Conservation (phyloP, 2,888 invertebrate species). For the Trichopria drosophilae region DNA sequence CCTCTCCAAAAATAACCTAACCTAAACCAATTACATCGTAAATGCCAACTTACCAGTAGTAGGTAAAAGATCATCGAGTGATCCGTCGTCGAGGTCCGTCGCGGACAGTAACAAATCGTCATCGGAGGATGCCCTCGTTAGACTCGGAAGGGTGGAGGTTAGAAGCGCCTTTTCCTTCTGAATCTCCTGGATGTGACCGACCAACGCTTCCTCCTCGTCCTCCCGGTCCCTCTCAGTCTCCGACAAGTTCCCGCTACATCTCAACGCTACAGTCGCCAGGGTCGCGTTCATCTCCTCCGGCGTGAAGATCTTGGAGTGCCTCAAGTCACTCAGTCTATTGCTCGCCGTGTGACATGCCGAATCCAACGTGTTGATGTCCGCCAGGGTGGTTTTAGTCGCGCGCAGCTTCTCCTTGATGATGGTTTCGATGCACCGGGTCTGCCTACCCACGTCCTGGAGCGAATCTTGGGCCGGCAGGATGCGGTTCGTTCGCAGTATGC, state of each 20-base stretch:
- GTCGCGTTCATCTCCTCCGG: slow-evolving; percentile 62
- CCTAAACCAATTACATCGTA: too few species aligned
- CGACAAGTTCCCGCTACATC: slow-evolving; percentile 40
- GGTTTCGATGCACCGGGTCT: slow-evolving; percentile 87
- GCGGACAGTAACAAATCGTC: slow-evolving; percentile 78
- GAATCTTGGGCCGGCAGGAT: slow-evolving; percentile 88
- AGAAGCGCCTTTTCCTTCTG: slow-evolving; percentile 80
- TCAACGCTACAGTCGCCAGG: slow-evolving; percentile 44
- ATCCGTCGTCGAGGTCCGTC: slow-evolving; percentile 78
- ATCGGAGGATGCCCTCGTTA: slow-evolving; percentile 83
- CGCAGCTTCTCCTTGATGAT: slow-evolving; percentile 84
- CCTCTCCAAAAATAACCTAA: too few species aligned
- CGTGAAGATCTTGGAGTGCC: slow-evolving; percentile 73
- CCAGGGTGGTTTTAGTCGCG: slow-evolving; percentile 81
- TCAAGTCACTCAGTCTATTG: slow-evolving; percentile 74
- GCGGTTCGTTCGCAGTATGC: slow-evolving; percentile 86
- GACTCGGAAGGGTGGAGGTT: slow-evolving; percentile 77
- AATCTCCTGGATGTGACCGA: slow-evolving; percentile 79
- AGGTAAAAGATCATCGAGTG: slow-evolving; percentile 61
- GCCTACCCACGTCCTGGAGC: slow-evolving; percentile 84
- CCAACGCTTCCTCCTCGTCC: slow-evolving; percentile 75
- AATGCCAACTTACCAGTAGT: slow-evolving; percentile 52
- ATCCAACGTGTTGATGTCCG: slow-evolving; percentile 88
- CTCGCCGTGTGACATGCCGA: slow-evolving; percentile 84
- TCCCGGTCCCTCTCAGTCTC: slow-evolving; percentile 57